phyloP scores from a whole-genome alignment of 1,140 invertebrate genomes.

The Paraescarpia echinospica region DNA sequence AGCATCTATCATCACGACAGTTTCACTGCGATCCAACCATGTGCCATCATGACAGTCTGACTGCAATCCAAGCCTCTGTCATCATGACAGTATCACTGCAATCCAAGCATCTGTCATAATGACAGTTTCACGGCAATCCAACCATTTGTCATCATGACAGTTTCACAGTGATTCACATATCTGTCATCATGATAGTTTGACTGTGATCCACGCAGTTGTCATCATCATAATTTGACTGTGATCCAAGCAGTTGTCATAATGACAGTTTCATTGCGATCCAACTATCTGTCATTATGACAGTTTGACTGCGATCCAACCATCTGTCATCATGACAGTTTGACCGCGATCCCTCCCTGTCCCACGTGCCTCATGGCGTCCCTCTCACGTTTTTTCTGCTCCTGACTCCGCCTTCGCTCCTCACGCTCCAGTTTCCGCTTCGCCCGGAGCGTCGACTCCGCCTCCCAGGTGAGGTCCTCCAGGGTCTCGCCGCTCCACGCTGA shows the following conservation, averaged over 20 bases:
- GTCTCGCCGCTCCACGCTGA: constrained; percentile 13
- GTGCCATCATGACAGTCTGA: no score
- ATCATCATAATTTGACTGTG: no score
- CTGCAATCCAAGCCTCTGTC: no score
- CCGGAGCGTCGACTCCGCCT: constrained; percentile 7
- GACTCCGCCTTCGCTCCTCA: background rate
- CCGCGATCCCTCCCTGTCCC: background rate
- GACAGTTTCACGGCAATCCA: no score
- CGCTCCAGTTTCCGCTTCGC: constrained; percentile 9
- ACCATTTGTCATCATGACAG: no score
- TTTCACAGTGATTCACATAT: background rate
- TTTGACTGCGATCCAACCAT: background rate
- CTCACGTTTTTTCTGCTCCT: constrained; percentile 2
- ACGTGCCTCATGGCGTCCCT: background rate
- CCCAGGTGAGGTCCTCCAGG: constrained; percentile 16
- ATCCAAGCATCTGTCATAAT: no score
- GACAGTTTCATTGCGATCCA: no score
- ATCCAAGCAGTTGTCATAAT: no score
- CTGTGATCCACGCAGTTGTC: background rate
- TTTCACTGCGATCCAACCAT: no score
- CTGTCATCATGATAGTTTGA: background rate
- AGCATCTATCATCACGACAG: no score
- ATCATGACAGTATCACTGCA: no score
- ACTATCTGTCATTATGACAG: background rate
- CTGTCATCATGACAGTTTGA: constrained; percentile 17